Evolutionary conservation across 2,113 vertebrate species (phyloP).

Genomic region (Glaucomys volans): DNA sequence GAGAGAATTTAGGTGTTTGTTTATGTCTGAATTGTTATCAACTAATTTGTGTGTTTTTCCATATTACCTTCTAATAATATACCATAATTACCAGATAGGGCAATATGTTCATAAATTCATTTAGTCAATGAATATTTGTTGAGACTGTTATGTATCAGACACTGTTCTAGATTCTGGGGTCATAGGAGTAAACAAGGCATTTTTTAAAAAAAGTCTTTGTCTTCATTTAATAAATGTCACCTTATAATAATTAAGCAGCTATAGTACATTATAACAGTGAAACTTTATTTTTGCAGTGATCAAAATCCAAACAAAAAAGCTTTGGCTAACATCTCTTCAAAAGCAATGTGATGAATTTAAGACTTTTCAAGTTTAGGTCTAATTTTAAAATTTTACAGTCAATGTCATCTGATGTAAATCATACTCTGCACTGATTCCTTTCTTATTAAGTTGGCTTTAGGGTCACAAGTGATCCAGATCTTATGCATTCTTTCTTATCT

Average conservation of each 20-base stretch:
- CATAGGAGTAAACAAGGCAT: not conserved
- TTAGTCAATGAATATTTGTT: not conserved
- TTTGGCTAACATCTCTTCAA: not conserved
- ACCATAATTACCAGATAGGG: not conserved
- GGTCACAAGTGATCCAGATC: not conserved
- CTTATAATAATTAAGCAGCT: not conserved
- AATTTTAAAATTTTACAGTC: not conserved
- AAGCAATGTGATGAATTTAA: not conserved
- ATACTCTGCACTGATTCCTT: not conserved
- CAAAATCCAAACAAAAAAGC: conserved; percentile 44
- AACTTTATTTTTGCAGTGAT: conserved; percentile 44
- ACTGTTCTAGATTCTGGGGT: not conserved
- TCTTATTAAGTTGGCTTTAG: not conserved
- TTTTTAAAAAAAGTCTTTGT: not conserved
- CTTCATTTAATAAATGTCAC: not conserved
- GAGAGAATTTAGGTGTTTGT: not conserved
- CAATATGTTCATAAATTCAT: conserved; percentile 23
- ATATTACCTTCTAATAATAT: not conserved
- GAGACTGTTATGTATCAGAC: not conserved
- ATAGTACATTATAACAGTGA: not conserved
- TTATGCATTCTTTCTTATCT: not conserved
- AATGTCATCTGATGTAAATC: not conserved
- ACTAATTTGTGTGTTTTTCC: not conserved
- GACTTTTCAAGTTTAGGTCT: not conserved
- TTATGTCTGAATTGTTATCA: not conserved